These are phyloP conservation scores for Petrosia ficiformis DNA, from an alignment of 37 sponge, comb jelly and placozoan genomes.

Conservation along the genomic window DNA sequence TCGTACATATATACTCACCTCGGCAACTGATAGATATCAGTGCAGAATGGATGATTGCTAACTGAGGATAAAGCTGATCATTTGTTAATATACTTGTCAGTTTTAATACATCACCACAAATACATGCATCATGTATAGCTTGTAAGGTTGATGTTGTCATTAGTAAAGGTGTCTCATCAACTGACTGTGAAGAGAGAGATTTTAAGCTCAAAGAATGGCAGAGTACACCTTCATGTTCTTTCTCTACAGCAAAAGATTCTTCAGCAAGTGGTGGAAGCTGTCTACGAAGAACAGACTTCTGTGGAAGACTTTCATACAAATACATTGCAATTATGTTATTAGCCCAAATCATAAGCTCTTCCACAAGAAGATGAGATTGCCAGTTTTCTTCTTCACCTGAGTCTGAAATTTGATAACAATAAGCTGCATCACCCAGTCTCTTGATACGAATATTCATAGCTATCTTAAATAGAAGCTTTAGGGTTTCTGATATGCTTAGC, in stretches of 20 bases:
- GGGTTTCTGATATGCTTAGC: conserved; percentile 13
- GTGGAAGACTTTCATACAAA: conserved; percentile 3
- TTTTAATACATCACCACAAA: background rate
- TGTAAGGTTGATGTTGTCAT: background rate
- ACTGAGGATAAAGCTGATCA: conserved; percentile 34
- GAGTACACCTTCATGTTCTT: background rate
- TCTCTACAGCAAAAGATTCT: background rate
- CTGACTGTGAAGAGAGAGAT: background rate
- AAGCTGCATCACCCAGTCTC: conserved; percentile 23
- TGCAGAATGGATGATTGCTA: conserved; percentile 1
- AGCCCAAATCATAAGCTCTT: conserved; percentile 79
- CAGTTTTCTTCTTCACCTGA: conserved; percentile 6
- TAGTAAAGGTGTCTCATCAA: background rate
- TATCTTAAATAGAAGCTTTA: conserved; percentile 36
- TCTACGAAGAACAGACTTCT: too few species aligned
- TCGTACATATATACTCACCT: conserved; percentile 31
- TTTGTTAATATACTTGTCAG: conserved; percentile 7
- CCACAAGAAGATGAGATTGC: conserved; percentile 48
- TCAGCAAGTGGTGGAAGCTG: conserved; percentile 15
- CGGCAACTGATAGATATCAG: background rate
- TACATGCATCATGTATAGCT: background rate
- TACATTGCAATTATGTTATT: conserved; percentile 34
- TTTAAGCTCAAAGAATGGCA: background rate
- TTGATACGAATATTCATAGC: conserved; percentile 10
- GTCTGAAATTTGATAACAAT: conserved; percentile 20